phyloP scores from a whole-genome alignment of 2,888 invertebrate genomes.

The Agonum fuliginosum region DNA sequence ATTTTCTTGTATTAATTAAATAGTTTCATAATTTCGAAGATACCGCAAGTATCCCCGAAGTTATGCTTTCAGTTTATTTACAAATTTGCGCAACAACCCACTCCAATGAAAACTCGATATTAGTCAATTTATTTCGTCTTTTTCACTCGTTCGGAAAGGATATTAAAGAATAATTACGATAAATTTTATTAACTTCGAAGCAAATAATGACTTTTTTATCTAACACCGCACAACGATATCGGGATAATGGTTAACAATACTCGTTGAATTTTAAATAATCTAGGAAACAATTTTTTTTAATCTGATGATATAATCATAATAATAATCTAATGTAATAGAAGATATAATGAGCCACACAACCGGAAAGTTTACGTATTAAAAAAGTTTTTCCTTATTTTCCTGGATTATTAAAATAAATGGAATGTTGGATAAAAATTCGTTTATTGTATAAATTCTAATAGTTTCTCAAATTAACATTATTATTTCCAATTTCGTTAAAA shows the following conservation, averaged over 20 bases:
- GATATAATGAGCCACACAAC: too few relatives aligned
- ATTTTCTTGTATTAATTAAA: slow-evolving; percentile 38
- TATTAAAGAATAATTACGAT: background rate
- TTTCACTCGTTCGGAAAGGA: background rate
- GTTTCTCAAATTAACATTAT: too few relatives aligned
- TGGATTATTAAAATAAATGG: too few relatives aligned
- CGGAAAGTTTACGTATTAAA: too few relatives aligned
- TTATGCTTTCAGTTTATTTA: slow-evolving; percentile 37
- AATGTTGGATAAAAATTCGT: too few relatives aligned
- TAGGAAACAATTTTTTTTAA: too few relatives aligned
- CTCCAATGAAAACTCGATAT: background rate
- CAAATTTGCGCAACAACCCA: slow-evolving; percentile 15
- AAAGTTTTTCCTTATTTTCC: too few relatives aligned
- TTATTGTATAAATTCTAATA: too few relatives aligned
- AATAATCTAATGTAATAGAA: too few relatives aligned
- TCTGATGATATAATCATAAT: too few relatives aligned
- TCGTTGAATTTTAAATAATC: background rate
- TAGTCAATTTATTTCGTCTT: slow-evolving; percentile 8
- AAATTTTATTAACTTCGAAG: background rate
- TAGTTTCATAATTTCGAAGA: slow-evolving; percentile 23
- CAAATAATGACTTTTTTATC: background rate
- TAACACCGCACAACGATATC: background rate
- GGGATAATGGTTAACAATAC: too few relatives aligned
- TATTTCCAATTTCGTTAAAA: too few relatives aligned
- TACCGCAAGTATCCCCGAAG: slow-evolving; percentile 15